Base-by-base conservation (phyloP, 1,140 invertebrate species). In the Amyelois transitella region DNA sequence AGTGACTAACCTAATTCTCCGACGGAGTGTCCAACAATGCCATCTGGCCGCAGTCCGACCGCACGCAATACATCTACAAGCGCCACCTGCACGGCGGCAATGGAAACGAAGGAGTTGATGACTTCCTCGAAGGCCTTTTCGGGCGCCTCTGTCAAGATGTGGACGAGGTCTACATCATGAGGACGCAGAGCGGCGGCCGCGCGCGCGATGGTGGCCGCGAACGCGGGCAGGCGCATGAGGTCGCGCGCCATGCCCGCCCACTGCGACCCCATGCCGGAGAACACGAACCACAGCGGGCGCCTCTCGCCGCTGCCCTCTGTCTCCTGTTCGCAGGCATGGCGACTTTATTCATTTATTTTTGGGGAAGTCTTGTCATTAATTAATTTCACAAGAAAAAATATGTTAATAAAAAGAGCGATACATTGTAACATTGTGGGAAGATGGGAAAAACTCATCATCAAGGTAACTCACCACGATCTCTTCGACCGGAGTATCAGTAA, bases 201-300 rank as follows among this genome's bases (percentile, higher is more conserved):
- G 51, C 92, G 92, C 60, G 91, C 87, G 53, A 99, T 93, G 24
- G 94, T 94, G 21, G 92, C 88, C 38, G 92, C 91, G 83, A 99
- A 99, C 0, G 90, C 81, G 47, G 96, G 93, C 28, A 99, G 89
- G 32, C 90, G 72, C 90, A 99, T 93, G 32, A 99, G 88, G 17
- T 94, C 91, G 73, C 93, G 92, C 5, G 92, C 97, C 97, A 99
- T 99, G 60, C 96, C 96, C 45, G 93, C 89, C 97, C 97, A 99
- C 88, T 99, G 98, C 25, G 94, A 94, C 8, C 98, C 98, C 97
- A 99, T 99, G 22, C 98, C 98, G 47, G 97, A 95, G 86, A 98
- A 99, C 28, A 99, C 90, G 82, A 92, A 98, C 95, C 97, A 99
- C 18, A 99, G 86, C 0, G 97, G 97, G 20, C 95, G 91, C 60